Evolutionary conservation across 1,140 invertebrate species (phyloP).

Genomic region (Drosophila parabipectinata): DNA sequence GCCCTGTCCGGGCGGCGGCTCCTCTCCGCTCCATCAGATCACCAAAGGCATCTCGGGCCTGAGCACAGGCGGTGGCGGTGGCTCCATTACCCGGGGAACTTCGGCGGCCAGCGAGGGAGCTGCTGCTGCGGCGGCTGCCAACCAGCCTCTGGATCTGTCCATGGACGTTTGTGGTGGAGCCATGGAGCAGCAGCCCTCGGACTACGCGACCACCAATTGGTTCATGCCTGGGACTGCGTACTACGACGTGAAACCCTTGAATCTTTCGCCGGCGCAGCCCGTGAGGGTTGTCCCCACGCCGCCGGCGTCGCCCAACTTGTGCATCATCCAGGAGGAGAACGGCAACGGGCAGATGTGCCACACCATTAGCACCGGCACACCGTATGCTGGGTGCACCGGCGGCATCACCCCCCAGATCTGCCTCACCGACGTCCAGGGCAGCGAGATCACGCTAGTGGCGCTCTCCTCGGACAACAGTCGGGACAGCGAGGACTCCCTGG

Average conservation of each 20-base stretch:
- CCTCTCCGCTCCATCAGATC: slow-evolving; percentile 82
- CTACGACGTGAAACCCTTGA: slow-evolving; percentile 85
- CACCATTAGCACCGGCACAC: slow-evolving; percentile 73
- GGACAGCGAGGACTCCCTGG: slow-evolving; percentile 84
- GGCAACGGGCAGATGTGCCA: slow-evolving; percentile 75
- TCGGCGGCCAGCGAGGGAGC: slow-evolving; percentile 84
- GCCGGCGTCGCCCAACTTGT: slow-evolving; percentile 87
- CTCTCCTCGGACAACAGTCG: slow-evolving; percentile 88
- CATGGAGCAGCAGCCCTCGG: slow-evolving; percentile 37
- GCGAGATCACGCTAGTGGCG: slow-evolving; percentile 90
- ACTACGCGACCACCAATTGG: slow-evolving; percentile 69
- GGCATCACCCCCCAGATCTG: slow-evolving; percentile 90
- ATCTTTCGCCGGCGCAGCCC: slow-evolving; percentile 86
- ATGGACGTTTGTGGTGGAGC: slow-evolving; percentile 72
- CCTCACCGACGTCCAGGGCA: slow-evolving; percentile 94
- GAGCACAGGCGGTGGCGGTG: slow-evolving; percentile 86
- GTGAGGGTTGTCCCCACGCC: slow-evolving; percentile 80
- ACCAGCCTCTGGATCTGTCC: slow-evolving; percentile 78
- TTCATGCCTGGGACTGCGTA: slow-evolving; percentile 76
- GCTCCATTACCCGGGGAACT: slow-evolving; percentile 91
- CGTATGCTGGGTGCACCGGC: slow-evolving; percentile 70
- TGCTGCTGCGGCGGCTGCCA: slow-evolving; percentile 37
- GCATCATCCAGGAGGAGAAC: slow-evolving; percentile 94
- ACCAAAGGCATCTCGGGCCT: slow-evolving; percentile 86
- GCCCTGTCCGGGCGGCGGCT: slow-evolving; percentile 56